Conservation (phyloP, 2,888 invertebrate genomes). For the Pyrgus malvae region DNA sequence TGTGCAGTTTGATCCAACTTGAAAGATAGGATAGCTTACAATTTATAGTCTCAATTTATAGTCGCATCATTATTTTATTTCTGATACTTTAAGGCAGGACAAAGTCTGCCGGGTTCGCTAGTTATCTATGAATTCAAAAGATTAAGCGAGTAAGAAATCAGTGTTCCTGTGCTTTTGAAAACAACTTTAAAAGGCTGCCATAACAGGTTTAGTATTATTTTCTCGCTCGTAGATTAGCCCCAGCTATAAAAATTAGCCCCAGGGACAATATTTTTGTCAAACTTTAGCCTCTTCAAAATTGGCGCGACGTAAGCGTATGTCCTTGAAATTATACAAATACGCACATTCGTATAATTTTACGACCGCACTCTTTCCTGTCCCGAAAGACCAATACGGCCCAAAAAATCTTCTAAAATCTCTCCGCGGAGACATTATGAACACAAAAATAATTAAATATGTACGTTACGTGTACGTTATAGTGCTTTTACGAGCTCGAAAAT, state of each 20-base stretch:
- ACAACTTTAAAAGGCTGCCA: too few relatives aligned
- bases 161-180: too few relatives aligned
- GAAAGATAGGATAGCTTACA: too few relatives aligned
- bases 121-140: too few relatives aligned
- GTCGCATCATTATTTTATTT: too few relatives aligned
- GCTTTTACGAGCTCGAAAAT: conserved; percentile 23
- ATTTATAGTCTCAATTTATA: too few relatives aligned
- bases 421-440: conserved; percentile 6
- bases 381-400: conserved; percentile 11
- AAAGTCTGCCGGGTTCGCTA: too few relatives aligned
- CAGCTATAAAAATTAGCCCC: not conserved
- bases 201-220: too few relatives aligned
- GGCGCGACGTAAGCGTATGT: not conserved
- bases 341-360: conserved; percentile 24
- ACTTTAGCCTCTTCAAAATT: conserved; percentile 1
- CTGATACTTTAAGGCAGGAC: too few relatives aligned
- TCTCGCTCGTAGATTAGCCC: too few relatives aligned
- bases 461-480: conserved; percentile 20
- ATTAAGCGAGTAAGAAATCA: too few relatives aligned
- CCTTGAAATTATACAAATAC: conserved; percentile 24
- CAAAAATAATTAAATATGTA: conserved; percentile 16
- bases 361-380: conserved; percentile 15
- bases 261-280: conserved; percentile 7
- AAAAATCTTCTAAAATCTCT: conserved; percentile 3
- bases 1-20: too few relatives aligned